Evolutionary conservation across 2,888 invertebrate genomes (phyloP).

Genomic region (Cephus rjabovi): DNA sequence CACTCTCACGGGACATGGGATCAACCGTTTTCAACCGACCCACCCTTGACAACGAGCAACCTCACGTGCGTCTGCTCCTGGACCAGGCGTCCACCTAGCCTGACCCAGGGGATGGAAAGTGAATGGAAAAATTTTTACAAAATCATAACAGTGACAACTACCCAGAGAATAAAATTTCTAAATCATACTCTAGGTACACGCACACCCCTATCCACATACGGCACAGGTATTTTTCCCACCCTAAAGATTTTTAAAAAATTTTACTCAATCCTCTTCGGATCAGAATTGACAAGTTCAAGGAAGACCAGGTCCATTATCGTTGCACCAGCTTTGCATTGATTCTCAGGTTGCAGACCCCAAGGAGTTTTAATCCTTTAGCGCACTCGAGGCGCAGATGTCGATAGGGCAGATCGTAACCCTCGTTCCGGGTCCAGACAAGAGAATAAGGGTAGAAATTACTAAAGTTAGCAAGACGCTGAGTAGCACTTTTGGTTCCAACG

Average conservation of each 20-base stretch:
- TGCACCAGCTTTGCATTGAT: background rate
- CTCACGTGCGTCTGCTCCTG: background rate
- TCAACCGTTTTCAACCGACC: background rate
- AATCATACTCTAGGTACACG: no score
- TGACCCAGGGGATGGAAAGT: background rate
- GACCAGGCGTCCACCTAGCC: background rate
- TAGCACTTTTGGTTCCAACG: constrained; percentile 49
- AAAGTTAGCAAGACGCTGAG: constrained; percentile 34
- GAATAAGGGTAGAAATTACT: constrained; percentile 8
- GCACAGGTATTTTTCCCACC: background rate
- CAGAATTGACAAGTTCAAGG: background rate
- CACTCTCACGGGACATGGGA: background rate
- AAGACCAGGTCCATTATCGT: background rate
- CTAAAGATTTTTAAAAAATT: background rate
- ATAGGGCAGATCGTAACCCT: constrained; percentile 58
- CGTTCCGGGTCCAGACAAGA: constrained; percentile 11
- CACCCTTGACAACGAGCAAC: background rate
- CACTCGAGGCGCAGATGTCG: constrained; percentile 53
- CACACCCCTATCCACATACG: background rate
- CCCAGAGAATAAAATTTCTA: background rate
- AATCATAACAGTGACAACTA: background rate
- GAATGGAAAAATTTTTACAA: background rate
- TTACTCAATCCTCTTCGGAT: background rate
- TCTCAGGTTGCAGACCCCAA: background rate
- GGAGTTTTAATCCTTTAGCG: constrained; percentile 37